Evolutionary conservation across 2,797 vertebrate species (phyloP), one percentile per base, ranked within the genome.

Genomic region (Pelodytes ibericus): DNA sequence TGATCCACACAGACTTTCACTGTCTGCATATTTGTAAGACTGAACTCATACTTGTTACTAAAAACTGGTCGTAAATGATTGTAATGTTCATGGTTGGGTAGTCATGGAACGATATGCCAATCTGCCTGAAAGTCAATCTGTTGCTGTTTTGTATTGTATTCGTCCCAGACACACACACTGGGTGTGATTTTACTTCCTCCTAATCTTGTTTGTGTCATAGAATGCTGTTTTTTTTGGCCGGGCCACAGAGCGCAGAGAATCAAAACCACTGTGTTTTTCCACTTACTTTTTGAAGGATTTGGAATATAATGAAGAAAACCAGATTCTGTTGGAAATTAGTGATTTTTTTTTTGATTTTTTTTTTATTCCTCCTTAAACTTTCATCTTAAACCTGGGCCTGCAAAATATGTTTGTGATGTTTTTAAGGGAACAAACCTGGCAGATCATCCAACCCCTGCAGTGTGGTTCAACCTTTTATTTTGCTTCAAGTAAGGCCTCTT

Each of bases 41-140:
- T 77, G 66, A 70, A 58, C 66, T 70, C 74, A 76, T 57, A 70
- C 66, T 61, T 70, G 58, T 71, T 77, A 26, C 66, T 76, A 16
- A 69, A 57, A 76, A 56, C 58, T 22, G 53, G 58, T 76, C 49
- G 25, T 64, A 77, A 63, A 71, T 77, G 63, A 59, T 76, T 64
- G 31, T 62, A 70, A 70, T 76, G 51, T 77, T 77, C 62, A 66
- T 59, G 60, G 61, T 66, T 59, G 61, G 60, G 51, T 59, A 66
- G 61, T 77, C 49, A 65, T 58, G 68, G 68, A 71, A 71, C 58
- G 60, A 65, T 65, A 31, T 64, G 47, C 60, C 53, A 59, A 59
- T 63, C 49, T 33, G 27, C 74, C 66, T 44, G 53, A 65, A 71
- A 64, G 49, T 58, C 51, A 71, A 70, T 66, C 51, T 66, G 72